phyloP scores from a whole-genome alignment of 2,888 invertebrate species.

The Coleophora flavipennella region DNA sequence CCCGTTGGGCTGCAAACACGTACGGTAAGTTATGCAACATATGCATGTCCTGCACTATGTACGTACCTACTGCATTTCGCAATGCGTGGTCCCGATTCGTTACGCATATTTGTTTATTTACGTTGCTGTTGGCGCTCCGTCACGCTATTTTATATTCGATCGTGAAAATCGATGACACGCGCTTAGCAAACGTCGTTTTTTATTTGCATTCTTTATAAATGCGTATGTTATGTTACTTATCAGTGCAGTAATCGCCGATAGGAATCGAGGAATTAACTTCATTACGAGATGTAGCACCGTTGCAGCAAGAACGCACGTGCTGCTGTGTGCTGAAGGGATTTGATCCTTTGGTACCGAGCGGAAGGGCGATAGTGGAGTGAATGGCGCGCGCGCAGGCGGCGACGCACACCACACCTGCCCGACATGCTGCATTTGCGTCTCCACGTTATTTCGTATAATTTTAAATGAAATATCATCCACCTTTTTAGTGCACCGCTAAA shows the following conservation, averaged over 20 bases:
- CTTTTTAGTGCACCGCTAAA: background rate
- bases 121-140: constrained; percentile 23
- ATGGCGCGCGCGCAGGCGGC: constrained; percentile 27
- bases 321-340: constrained; percentile 13
- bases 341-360: background rate
- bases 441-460: constrained; percentile 19
- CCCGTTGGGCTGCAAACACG: constrained; percentile 39
- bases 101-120: constrained; percentile 49
- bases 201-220: too few relatives aligned
- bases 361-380: constrained; percentile 4
- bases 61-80: constrained; percentile 48
- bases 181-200: too few relatives aligned
- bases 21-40: too few relatives aligned
- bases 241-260: constrained; percentile 6
- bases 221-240: background rate
- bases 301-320: constrained; percentile 37
- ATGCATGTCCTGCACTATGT: constrained; percentile 60
- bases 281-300: constrained; percentile 37
- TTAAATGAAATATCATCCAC: constrained; percentile 12
- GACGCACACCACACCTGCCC: constrained; percentile 45
- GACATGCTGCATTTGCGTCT: constrained; percentile 36
- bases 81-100: constrained; percentile 36
- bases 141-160: too few relatives aligned
- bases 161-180: too few relatives aligned
- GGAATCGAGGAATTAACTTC: background rate